These are phyloP conservation scores for Neolamprologus devosi DNA, from an alignment of 2,113 vertebrate genomes.

Conservation along the genomic window DNA sequence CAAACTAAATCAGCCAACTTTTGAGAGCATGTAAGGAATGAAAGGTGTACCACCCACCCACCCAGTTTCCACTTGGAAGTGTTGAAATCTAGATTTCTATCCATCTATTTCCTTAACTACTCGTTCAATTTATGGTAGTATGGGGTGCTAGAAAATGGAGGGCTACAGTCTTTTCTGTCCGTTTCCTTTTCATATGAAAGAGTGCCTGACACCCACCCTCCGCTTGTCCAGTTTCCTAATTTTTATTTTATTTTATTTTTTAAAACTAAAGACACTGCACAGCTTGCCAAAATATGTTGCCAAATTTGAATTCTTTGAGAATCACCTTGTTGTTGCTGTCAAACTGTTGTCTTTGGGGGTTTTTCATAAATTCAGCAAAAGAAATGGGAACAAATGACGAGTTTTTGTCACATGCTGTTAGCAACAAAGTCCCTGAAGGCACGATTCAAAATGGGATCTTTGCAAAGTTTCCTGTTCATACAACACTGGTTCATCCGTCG, in stretches of 20 bases:
- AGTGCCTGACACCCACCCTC: background rate
- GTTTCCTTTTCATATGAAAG: background rate
- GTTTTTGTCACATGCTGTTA: background rate
- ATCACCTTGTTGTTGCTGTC: background rate
- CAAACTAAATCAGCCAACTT: background rate
- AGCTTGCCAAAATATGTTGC: background rate
- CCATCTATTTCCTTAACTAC: background rate
- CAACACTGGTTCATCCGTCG: background rate
- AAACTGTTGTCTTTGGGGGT: background rate
- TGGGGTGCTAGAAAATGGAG: background rate
- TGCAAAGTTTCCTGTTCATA: background rate
- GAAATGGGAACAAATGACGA: background rate
- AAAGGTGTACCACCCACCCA: background rate
- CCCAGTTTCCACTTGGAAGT: background rate
- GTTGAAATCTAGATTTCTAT: background rate
- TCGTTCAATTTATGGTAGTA: background rate
- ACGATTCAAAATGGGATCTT: accelerated
- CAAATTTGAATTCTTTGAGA: background rate
- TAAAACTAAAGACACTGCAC: background rate
- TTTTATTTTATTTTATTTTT: background rate
- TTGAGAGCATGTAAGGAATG: background rate
- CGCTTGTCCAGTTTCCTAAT: background rate
- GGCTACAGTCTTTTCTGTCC: background rate
- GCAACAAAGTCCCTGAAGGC: background rate
- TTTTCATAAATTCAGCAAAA: background rate